These are phyloP conservation scores for Numida meleagris DNA, from an alignment of 2,113 vertebrate genomes.

Conservation along the genomic window DNA sequence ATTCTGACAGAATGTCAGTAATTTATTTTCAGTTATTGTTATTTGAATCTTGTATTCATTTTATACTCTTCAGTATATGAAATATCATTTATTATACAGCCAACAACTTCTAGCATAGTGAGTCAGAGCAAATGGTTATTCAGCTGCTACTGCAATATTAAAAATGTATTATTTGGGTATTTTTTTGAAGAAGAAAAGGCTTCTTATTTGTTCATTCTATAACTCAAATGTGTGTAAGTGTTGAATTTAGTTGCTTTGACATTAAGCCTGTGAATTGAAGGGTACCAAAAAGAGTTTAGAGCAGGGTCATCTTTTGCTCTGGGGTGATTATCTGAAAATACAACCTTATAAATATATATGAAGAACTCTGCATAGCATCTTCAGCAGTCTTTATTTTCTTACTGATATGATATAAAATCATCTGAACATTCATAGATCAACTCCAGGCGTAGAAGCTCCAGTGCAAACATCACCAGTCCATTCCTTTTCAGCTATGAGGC, in stretches of 20 bases:
- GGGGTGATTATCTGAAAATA: background rate
- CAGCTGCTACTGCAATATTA: background rate
- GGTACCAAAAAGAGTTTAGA: background rate
- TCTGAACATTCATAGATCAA: rapidly evolving
- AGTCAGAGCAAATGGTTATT: rapidly evolving
- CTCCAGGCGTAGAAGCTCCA: background rate
- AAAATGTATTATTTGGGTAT: background rate
- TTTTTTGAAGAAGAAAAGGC: background rate
- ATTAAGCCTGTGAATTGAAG: background rate
- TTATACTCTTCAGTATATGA: background rate
- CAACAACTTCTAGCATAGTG: background rate
- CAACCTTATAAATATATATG: background rate
- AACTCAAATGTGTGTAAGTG: background rate
- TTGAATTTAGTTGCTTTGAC: background rate
- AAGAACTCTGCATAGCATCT: background rate
- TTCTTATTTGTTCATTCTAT: background rate
- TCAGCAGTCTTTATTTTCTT: background rate
- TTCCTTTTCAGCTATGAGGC: background rate
- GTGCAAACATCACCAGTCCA: background rate
- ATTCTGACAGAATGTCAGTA: background rate
- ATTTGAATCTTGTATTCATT: background rate
- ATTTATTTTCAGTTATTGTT: background rate
- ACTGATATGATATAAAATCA: background rate
- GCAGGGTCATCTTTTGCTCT: rapidly evolving
- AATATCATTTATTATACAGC: background rate